Evolutionary conservation across 2,888 invertebrate species (phyloP).

Genomic region (Drosophila ochracea): DNA sequence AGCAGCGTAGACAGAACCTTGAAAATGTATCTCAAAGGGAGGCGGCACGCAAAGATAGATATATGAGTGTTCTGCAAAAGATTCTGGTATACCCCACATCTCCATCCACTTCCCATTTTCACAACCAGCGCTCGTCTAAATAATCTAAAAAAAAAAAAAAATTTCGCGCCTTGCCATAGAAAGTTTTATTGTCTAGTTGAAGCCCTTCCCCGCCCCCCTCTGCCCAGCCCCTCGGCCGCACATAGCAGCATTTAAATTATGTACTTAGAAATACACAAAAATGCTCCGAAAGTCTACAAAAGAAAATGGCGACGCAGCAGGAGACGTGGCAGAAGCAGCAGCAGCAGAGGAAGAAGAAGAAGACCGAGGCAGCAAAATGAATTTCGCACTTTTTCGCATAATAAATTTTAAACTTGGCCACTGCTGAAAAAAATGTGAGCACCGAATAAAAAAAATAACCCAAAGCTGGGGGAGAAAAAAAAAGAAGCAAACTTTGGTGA

Average conservation of each 20-base stretch:
- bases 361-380: slow-evolving; percentile 79
- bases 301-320: slow-evolving; percentile 73
- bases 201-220: slow-evolving; percentile 16
- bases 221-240: neutral
- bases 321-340: slow-evolving; percentile 46
- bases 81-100: slow-evolving; percentile 29
- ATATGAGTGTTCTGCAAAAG: slow-evolving; percentile 52
- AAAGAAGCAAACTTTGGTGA: slow-evolving; percentile 71
- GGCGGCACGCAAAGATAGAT: slow-evolving; percentile 39
- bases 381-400: slow-evolving; percentile 85
- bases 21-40: slow-evolving; percentile 69
- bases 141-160: slow-evolving; percentile 65
- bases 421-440: slow-evolving; percentile 35
- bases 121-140: slow-evolving; percentile 50
- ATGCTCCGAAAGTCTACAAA: slow-evolving; percentile 74
- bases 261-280: slow-evolving; percentile 82
- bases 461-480: slow-evolving; percentile 37
- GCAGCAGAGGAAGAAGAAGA: slow-evolving; percentile 34
- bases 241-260: slow-evolving; percentile 81
- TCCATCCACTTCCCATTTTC: slow-evolving; percentile 9
- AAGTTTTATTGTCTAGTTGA: slow-evolving; percentile 77
- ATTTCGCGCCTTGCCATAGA: slow-evolving; percentile 73
- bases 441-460: slow-evolving; percentile 44
- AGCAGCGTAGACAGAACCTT: slow-evolving; percentile 66
- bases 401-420: slow-evolving; percentile 84